Base-by-base conservation (phyloP, 2,113 vertebrate species). In the Neolamprologus tretocephalus region DNA sequence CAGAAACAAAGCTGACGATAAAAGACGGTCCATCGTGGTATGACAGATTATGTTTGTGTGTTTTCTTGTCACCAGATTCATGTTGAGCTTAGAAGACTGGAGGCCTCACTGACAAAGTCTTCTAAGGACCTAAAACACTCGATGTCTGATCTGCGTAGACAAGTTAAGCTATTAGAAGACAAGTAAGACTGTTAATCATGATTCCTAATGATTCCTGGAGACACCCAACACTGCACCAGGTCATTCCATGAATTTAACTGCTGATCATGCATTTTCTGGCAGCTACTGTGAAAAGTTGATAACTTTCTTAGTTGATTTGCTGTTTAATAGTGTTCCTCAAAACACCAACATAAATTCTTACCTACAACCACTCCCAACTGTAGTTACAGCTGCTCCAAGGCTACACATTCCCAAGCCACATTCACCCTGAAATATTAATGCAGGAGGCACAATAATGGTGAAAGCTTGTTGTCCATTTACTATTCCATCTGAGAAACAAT, bases 151-250 rank as follows among this genome's bases (percentile, higher is more conserved):
- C 94, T 97, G 82, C 96, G 87, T 3, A 95, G 93, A 2, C 92
- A 97, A 93, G 83, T 98, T 83, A 95, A 97, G 63, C 89, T 96
- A 91, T 93, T 97, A 92, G 96, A 97, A 90, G 94, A 95, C 92
- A 98, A 95, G 97, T 97, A 95, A 78, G 45, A 51, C 73, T 78
- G 73, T 33, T 78, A 51, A 33, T 51, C 19, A 12, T 19, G 16
- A 55, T 55, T 55, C 53, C 8, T 55, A 40, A 55, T 37, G 21
- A 58, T 28, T 58, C 33, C 35, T 58, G 51, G 8, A 40, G n/a
- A 23, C 31, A 21, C 11, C 21, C 26, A 10, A 45, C 31, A 23
- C 55, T 45, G 79, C 49, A 88, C 51, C 16, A 49, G 7, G 47
- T 78, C 45, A 51, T 51, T 4, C 26, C 26, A 78, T 31, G 73